Percentiles rank a stretch among this genome's conserved stretches.
phyloP scores from a whole-genome alignment of 2,797 vertebrate genomes.

The Gymnoscopelus braueri region DNA sequence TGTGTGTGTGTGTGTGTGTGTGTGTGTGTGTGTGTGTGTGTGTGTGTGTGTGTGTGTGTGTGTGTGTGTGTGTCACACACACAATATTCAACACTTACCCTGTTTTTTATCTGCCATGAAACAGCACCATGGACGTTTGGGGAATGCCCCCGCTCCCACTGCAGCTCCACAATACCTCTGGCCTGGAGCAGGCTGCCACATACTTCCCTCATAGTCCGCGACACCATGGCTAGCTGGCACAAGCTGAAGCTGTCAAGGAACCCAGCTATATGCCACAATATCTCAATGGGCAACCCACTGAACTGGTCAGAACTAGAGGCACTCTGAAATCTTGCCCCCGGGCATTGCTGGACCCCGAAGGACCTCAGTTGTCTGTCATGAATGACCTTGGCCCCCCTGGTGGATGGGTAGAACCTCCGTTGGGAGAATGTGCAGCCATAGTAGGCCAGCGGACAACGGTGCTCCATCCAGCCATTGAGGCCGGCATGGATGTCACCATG shows the following conservation, averaged over 20 bases:
- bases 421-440: constrained; percentile 98
- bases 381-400: constrained; percentile 88
- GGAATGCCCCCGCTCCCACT: constrained; percentile 89
- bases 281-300: constrained; percentile 92
- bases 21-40: too few relatives aligned
- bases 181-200: constrained; percentile 94
- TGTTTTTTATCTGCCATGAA: constrained; percentile 95
- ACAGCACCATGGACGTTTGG: constrained; percentile 75
- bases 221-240: constrained; percentile 95
- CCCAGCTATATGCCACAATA: constrained; percentile 91
- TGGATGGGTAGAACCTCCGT: constrained; percentile 91
- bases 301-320: constrained; percentile 87
- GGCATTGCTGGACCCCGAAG: constrained; percentile 90
- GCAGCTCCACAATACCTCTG: constrained; percentile 94
- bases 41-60: too few relatives aligned
- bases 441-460: constrained; percentile 95
- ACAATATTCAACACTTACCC: constrained; percentile 74
- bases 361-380: constrained; percentile 92
- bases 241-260: constrained; percentile 97
- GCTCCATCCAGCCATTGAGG: constrained; percentile 99
- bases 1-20: too few relatives aligned
- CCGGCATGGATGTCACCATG: constrained; percentile 98
- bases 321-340: constrained; percentile 69
- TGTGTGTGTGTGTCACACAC: too few relatives aligned
- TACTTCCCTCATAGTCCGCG: constrained; percentile 94